Conservation (phyloP, 2,888 invertebrate genomes). For the Eupeodes latifasciatus region DNA sequence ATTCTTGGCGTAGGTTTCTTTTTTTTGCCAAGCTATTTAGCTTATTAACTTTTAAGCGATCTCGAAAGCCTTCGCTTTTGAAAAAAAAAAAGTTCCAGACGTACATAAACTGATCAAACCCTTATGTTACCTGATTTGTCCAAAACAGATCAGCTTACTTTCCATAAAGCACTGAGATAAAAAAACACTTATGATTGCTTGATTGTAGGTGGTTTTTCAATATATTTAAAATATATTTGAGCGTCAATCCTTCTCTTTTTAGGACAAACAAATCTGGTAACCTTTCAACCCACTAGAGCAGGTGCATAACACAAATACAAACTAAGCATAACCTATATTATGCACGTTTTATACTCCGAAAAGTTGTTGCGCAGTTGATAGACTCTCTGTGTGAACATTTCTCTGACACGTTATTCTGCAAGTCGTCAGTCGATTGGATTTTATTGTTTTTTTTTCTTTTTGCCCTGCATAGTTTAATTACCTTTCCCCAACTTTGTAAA, state of each 20-base stretch:
- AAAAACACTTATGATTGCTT: too few relatives aligned
- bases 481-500: slow-evolving; percentile 40
- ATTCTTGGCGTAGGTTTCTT: too few relatives aligned
- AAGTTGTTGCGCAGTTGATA: slow-evolving; percentile 71
- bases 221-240: background rate
- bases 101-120: too few relatives aligned
- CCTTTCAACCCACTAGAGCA: slow-evolving; percentile 31
- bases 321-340: slow-evolving; percentile 7
- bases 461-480: slow-evolving; percentile 66
- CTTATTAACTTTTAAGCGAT: too few relatives aligned
- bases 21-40: too few relatives aligned
- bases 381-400: slow-evolving; percentile 41
- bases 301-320: slow-evolving; percentile 55
- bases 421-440: slow-evolving; percentile 57
- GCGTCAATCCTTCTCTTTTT: background rate
- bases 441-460: slow-evolving; percentile 8
- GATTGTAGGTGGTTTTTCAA: too few relatives aligned
- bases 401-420: slow-evolving; percentile 66
- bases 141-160: too few relatives aligned
- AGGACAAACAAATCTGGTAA: slow-evolving; percentile 42
- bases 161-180: too few relatives aligned
- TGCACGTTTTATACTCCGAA: slow-evolving; percentile 40
- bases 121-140: too few relatives aligned
- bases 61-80: too few relatives aligned
- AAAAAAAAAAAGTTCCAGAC: too few relatives aligned